Evolutionary conservation across 1,140 invertebrate genomes (phyloP).

Genomic region (Protaetia brevitarsis): DNA sequence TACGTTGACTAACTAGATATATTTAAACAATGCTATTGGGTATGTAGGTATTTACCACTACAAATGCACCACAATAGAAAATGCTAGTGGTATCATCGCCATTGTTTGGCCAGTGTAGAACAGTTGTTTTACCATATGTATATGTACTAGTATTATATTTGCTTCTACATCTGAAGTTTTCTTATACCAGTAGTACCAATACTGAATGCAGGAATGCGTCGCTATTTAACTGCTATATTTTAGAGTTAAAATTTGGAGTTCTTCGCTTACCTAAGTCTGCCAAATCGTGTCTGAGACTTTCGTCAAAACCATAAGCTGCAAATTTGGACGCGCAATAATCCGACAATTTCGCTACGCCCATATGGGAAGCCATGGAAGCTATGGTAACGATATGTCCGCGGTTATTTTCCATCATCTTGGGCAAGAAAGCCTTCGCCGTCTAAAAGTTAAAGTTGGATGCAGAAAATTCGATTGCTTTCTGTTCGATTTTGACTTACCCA

Average conservation of each 20-base stretch:
- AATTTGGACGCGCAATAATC: conserved; percentile 97
- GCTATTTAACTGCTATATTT: neutral
- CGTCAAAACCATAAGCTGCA: conserved; percentile 89
- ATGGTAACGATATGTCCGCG: conserved; percentile 93
- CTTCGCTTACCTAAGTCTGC: conserved; percentile 50
- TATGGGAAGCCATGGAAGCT: conserved; percentile 85
- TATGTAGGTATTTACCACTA: too few species aligned
- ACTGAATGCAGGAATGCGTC: too few species aligned
- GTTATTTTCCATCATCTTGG: conserved; percentile 83
- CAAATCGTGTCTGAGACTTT: conserved; percentile 77
- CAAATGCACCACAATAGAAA: too few species aligned
- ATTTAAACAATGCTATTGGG: too few species aligned
- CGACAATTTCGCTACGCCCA: conserved; percentile 77
- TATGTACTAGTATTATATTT: too few species aligned
- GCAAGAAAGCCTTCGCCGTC: conserved; percentile 74
- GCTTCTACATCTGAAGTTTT: too few species aligned
- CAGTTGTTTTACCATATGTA: too few species aligned
- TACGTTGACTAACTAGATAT: too few species aligned
- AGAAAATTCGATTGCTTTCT: neutral
- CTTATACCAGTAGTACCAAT: too few species aligned
- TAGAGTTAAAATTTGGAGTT: neutral
- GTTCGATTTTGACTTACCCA: conserved; percentile 57
- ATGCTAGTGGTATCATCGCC: too few species aligned
- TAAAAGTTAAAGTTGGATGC: conserved; percentile 42
- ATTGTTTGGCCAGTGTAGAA: too few species aligned